Conservation (phyloP, 2,113 vertebrate species). For the Isichthys henryi region DNA sequence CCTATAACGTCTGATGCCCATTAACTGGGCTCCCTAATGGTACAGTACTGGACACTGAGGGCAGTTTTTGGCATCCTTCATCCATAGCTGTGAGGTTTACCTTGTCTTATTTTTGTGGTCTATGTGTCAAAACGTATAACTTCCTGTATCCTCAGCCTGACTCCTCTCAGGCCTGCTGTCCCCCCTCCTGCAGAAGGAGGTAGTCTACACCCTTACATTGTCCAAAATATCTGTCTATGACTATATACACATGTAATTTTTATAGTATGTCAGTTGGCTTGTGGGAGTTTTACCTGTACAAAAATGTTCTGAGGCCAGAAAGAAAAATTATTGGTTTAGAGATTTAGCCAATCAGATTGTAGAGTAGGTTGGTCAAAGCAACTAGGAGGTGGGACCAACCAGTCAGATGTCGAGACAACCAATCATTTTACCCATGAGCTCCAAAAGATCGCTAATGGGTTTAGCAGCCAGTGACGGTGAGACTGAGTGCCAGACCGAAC, state of each 20-base stretch:
- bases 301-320: no score
- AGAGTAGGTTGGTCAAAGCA: no score
- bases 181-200: neutral
- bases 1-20: neutral
- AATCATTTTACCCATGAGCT: neutral
- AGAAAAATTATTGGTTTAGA: no score
- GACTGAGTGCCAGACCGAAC: neutral
- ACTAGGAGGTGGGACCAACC: no score
- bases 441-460: neutral
- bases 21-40: neutral
- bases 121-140: neutral
- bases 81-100: neutral
- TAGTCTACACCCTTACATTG: neutral
- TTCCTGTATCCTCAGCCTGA: neutral
- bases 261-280: no score
- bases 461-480: neutral
- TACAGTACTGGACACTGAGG: neutral
- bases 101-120: neutral
- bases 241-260: neutral
- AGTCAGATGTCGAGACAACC: no score
- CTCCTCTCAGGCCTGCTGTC: neutral
- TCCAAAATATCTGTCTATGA: neutral
- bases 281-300: no score
- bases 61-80: neutral
- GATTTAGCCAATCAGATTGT: neutral